Evolutionary conservation across 1,140 invertebrate genomes (phyloP).

Genomic region (Brachionus koreanus): DNA sequence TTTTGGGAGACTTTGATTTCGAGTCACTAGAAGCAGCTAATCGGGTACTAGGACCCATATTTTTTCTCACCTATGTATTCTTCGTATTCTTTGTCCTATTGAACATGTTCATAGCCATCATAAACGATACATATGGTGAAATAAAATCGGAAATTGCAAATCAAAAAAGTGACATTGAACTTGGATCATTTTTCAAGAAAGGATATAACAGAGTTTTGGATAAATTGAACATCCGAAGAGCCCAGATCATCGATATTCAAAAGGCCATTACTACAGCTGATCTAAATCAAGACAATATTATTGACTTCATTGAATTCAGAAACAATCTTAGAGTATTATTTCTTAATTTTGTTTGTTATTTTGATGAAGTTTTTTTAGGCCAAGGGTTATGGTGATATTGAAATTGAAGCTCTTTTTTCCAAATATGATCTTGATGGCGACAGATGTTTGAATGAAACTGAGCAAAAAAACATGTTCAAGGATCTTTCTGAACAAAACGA

Average conservation of each 20-base stretch:
- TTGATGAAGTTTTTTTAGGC: conserved; percentile 46
- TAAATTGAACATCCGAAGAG: conserved; percentile 53
- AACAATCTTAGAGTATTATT: conserved; percentile 18
- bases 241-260: conserved; percentile 59
- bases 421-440: conserved; percentile 65
- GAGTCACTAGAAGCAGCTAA: conserved; percentile 65
- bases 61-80: conserved; percentile 68
- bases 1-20: conserved; percentile 71
- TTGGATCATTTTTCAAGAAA: conserved; percentile 33
- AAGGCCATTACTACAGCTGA: conserved; percentile 54
- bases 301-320: conserved; percentile 42
- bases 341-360: neutral
- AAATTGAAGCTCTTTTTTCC: conserved; percentile 69
- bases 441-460: conserved; percentile 61
- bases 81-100: conserved; percentile 70
- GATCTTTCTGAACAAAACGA: conserved; percentile 39
- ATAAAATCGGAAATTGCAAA: conserved; percentile 48
- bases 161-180: conserved; percentile 30
- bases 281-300: conserved; percentile 29
- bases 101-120: conserved; percentile 73
- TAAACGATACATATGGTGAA: conserved; percentile 66
- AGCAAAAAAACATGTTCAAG: conserved; percentile 50
- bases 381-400: conserved; percentile 65
- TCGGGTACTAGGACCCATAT: conserved; percentile 67
- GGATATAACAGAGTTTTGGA: conserved; percentile 55